A percentile compares a stretch with the other conserved stretches of the same genome.
These are phyloP conservation scores for Lamprologus speciosus DNA, from an alignment of 2,113 vertebrate species.

Conservation along the genomic window DNA sequence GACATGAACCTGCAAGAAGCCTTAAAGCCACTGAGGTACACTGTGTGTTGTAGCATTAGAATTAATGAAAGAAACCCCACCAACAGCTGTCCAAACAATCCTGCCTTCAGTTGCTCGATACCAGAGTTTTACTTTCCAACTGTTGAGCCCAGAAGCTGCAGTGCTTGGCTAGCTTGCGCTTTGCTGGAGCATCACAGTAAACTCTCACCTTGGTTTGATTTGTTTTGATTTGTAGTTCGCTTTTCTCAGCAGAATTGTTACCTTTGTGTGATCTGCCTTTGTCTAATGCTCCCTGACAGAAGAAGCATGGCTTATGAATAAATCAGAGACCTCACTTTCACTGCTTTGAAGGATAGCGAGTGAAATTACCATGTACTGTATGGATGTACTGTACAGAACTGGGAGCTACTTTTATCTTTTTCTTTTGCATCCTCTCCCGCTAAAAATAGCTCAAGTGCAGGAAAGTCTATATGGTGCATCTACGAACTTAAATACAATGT, in stretches of 20 bases:
- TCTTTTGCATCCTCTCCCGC: not conserved
- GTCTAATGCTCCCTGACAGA: slow-evolving; percentile 55
- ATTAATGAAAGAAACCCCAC: not conserved
- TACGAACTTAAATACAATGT: not conserved
- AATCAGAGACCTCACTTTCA: slow-evolving; percentile 61
- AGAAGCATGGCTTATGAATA: slow-evolving; percentile 61
- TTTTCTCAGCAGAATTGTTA: slow-evolving; percentile 43
- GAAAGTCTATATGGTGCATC: not conserved
- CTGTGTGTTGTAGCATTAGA: not conserved
- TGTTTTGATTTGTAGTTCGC: slow-evolving; percentile 58
- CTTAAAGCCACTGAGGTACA: not conserved
- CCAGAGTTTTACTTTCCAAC: not conserved
- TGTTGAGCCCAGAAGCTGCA: not conserved
- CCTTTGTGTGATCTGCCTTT: slow-evolving; percentile 45
- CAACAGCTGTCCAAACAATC: not conserved
- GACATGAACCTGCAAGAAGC: not conserved
- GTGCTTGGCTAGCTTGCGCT: not conserved
- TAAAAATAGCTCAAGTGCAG: slow-evolving; percentile 24
- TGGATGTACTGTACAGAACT: slow-evolving; percentile 15
- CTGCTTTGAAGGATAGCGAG: slow-evolving; percentile 48
- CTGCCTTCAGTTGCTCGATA: not conserved
- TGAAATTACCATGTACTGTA: slow-evolving; percentile 58
- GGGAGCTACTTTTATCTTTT: slow-evolving; percentile 33
- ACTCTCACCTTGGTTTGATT: slow-evolving; percentile 37
- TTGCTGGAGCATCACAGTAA: not conserved